Base-by-base conservation (phyloP, 2,888 invertebrate genomes). In the Aphidius colemani region DNA sequence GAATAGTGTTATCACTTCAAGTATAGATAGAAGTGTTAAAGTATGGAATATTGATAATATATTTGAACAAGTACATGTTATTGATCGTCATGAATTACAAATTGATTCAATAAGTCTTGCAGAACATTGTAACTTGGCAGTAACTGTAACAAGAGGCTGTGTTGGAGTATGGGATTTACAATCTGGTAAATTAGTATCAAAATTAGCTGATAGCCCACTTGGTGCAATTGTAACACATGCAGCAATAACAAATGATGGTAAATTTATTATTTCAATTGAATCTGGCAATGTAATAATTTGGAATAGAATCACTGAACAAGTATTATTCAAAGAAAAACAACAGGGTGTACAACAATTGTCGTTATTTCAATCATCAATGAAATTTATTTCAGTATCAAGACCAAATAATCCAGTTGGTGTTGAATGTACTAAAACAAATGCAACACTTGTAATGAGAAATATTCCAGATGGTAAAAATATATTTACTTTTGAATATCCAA, bases 1-100 rank as follows among this genome's bases (percentile, higher is more conserved):
- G 95, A 95, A 95, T 80, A 94, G 93, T 80, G 90, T 97, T 6
- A 95, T 98, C 56, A 98, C 98, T 0, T 96, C 98, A 0, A 98
- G 98, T 0, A 96, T 98, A 57, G 98, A 99, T 82, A 88, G 98
- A 66, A 96, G 96, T 0, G 97, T 98, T 7, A 98, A 98, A 86
- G 96, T 98, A 6, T 98, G 98, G 98, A 98, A 98, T 81, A 96
- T 99, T 63, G 96, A 98, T 82, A 98, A 98, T 81, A 98, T 98
- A 70, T 96, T 97, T 76, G 98, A 98, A 78, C 96, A 97, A 82
- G 96, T 97, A 0, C 96, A 96, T 78, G 94, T 94, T 49, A 96
- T 98, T 69, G 95, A 97, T 76, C 85, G 97, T 7, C 96, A 98
- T 79, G 98, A 98, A 78, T 85, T 97, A 66, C 95, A 96, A 72